Evolutionary conservation across 2,888 invertebrate genomes (phyloP).

Genomic region (Caenorhabditis macrosperma): DNA sequence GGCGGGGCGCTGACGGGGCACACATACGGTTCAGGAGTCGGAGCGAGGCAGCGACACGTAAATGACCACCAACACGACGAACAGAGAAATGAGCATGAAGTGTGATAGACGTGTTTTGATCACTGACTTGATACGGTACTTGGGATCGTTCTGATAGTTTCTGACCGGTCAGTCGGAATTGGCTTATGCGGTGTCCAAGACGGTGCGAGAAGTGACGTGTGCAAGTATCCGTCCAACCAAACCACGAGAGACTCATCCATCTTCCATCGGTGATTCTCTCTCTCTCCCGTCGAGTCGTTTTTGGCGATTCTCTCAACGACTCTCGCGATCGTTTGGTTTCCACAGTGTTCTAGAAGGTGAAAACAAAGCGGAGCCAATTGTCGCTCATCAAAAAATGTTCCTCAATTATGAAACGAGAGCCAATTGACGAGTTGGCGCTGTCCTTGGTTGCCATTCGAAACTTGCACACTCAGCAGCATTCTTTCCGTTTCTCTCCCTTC

Average conservation of each 20-base stretch:
- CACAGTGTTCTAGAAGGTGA: constrained; percentile 3
- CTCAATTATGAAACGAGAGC: constrained; percentile 7
- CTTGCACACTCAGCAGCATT: constrained; percentile 32
- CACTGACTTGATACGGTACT: too few species aligned
- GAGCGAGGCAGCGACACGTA: background rate
- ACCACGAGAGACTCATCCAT: too few species aligned
- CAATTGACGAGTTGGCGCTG: constrained; percentile 17
- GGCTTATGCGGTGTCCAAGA: too few species aligned
- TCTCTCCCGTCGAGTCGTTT: background rate
- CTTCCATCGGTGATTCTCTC: too few species aligned
- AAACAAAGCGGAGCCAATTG: constrained; percentile 31
- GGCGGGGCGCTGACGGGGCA: constrained; percentile 1
- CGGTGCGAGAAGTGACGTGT: too few species aligned
- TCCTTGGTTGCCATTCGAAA: constrained; percentile 22
- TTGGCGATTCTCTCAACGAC: too few species aligned
- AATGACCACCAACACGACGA: background rate
- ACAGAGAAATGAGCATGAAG: background rate
- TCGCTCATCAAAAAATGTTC: constrained; percentile 1
- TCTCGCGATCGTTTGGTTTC: too few species aligned
- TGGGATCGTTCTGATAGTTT: too few species aligned
- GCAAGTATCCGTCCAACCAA: too few species aligned
- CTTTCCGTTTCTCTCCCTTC: background rate
- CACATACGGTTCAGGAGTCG: constrained; percentile 31
- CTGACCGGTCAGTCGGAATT: too few species aligned
- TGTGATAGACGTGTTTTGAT: background rate